phyloP scores from a whole-genome alignment of 2,888 invertebrate species.

The Hyppa rectilinea region DNA sequence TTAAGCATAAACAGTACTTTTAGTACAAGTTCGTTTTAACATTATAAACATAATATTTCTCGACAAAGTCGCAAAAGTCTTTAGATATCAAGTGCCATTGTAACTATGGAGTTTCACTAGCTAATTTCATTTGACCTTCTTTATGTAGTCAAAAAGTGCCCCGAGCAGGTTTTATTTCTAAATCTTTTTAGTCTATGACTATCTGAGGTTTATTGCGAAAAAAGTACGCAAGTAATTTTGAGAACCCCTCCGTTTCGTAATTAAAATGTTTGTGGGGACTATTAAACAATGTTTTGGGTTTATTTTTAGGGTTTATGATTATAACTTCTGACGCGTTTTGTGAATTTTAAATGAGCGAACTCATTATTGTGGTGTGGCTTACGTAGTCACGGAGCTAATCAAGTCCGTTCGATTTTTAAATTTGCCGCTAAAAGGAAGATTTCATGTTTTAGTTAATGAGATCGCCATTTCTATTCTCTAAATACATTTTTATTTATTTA shows the following conservation, averaged over 20 bases:
- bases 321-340: slow-evolving; percentile 29
- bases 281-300: slow-evolving; percentile 49
- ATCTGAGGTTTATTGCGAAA: slow-evolving; percentile 50
- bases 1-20: too few species aligned
- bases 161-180: neutral
- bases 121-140: neutral
- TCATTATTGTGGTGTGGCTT: slow-evolving; percentile 13
- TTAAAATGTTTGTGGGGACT: slow-evolving; percentile 65
- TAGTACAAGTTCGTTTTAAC: too few species aligned
- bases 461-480: neutral
- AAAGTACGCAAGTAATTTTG: slow-evolving; percentile 53
- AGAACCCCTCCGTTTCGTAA: slow-evolving; percentile 49
- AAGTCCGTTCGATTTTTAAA: neutral
- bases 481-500: too few species aligned
- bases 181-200: slow-evolving; percentile 20
- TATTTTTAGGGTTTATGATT: slow-evolving; percentile 42
- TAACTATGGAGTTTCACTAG: neutral
- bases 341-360: slow-evolving; percentile 40
- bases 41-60: too few species aligned
- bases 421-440: neutral
- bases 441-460: neutral
- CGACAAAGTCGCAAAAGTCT: too few species aligned
- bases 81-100: neutral
- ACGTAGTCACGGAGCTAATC: neutral
- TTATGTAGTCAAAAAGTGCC: neutral